Conservation (phyloP, 2,888 invertebrate species). For the Lapara coniferarum region DNA sequence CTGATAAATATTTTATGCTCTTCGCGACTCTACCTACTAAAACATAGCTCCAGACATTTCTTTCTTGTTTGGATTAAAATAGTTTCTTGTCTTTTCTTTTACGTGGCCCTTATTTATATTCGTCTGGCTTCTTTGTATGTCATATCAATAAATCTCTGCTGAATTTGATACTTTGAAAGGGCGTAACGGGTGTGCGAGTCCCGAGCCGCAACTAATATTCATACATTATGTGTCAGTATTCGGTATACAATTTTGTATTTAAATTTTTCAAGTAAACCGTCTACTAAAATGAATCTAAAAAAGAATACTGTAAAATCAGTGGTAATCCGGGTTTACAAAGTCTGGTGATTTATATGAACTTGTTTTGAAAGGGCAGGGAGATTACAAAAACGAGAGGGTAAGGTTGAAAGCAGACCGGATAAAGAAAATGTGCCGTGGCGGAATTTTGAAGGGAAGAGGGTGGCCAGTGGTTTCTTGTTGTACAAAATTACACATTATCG, state of each 20-base stretch:
- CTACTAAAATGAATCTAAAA: conserved; percentile 2
- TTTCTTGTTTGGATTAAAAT: conserved; percentile 65
- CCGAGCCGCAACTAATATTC: background rate
- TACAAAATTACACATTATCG: conserved; percentile 44
- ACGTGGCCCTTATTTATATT: conserved; percentile 59
- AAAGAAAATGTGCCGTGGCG: conserved; percentile 48
- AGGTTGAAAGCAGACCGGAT: conserved; percentile 56
- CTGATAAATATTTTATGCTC: conserved; percentile 82
- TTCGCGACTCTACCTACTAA: conserved; percentile 56
- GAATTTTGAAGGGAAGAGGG: conserved; percentile 41
- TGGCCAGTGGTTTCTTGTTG: conserved; percentile 34
- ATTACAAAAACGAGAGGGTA: conserved; percentile 63
- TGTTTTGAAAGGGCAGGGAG: conserved; percentile 63
- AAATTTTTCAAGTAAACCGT: background rate
- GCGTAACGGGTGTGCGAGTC: conserved; percentile 26
- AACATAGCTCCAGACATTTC: conserved; percentile 64
- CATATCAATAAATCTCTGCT: conserved; percentile 39
- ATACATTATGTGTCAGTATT: background rate
- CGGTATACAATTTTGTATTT: background rate
- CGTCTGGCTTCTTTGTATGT: conserved; percentile 51
- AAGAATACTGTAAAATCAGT: conserved; percentile 34
- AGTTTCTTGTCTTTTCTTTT: conserved; percentile 58
- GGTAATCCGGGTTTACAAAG: conserved; percentile 55
- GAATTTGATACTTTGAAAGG: conserved; percentile 28
- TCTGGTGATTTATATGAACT: conserved; percentile 64